Conservation (phyloP, 1,140 invertebrate genomes). For the Plectrocnemia conspersa region DNA sequence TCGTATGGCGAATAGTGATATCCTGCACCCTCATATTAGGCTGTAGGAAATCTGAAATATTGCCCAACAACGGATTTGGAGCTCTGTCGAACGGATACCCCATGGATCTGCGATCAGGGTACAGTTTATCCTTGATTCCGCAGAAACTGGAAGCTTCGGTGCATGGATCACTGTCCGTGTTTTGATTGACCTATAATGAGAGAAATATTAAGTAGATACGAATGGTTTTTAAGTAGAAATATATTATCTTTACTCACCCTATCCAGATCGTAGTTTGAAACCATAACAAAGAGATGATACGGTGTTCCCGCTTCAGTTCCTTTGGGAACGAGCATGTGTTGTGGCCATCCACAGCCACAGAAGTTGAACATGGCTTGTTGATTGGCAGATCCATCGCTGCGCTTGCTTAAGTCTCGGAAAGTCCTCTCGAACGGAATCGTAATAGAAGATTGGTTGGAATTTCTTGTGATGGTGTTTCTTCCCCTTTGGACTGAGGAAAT, state of each 20-base stretch:
- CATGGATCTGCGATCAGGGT: conserved; percentile 62
- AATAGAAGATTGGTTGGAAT: conserved; percentile 62
- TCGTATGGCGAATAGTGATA: conserved; percentile 50
- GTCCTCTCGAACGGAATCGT: conserved; percentile 70
- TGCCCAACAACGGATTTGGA: conserved; percentile 47
- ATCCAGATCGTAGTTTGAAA: conserved; percentile 71
- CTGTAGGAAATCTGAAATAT: conserved; percentile 54
- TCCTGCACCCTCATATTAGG: conserved; percentile 57
- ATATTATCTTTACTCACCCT: conserved; percentile 46
- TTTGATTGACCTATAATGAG: conserved; percentile 52
- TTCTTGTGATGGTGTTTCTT: conserved; percentile 58
- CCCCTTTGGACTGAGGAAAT: conserved; percentile 62
- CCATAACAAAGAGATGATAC: conserved; percentile 76
- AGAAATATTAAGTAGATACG: conserved; percentile 10
- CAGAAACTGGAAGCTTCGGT: conserved; percentile 61
- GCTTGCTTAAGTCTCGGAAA: conserved; percentile 61
- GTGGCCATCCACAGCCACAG: conserved; percentile 85
- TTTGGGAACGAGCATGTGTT: conserved; percentile 76
- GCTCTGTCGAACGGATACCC: conserved; percentile 66
- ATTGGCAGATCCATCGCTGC: conserved; percentile 49
- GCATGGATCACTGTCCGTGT: conserved; percentile 48
- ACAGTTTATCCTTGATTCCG: conserved; percentile 60
- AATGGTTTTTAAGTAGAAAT: conserved; percentile 1
- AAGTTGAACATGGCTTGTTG: conserved; percentile 60
- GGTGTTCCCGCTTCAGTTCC: conserved; percentile 63